These are phyloP conservation scores for Grammomys surdaster DNA, from an alignment of 2,113 vertebrate species.

Conservation along the genomic window DNA sequence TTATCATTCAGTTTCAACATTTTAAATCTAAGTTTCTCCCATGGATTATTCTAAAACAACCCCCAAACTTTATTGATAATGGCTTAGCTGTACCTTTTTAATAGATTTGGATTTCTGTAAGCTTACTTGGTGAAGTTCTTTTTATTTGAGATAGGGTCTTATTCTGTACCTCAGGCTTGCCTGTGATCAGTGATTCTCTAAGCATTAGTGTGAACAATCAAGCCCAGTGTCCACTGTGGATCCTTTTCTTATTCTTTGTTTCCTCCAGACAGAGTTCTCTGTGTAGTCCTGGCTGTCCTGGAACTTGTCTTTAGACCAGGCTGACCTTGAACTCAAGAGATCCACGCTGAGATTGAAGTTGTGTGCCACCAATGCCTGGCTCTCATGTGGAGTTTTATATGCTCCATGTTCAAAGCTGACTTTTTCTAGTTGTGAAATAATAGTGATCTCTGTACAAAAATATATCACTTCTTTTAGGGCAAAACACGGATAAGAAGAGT, in stretches of 20 bases:
- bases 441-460: neutral
- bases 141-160: neutral
- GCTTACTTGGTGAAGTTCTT: neutral
- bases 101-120: neutral
- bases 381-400: neutral
- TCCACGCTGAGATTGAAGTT: neutral
- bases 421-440: constrained; percentile 11
- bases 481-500: neutral
- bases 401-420: neutral
- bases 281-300: neutral
- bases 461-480: neutral
- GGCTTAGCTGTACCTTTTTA: neutral
- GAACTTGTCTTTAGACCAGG: neutral
- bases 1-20: neutral
- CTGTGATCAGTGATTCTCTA: neutral
- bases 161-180: neutral
- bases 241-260: neutral
- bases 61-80: neutral
- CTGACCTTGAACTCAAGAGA: neutral
- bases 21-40: neutral
- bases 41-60: constrained; percentile 10
- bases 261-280: neutral
- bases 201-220: neutral
- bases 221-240: neutral
- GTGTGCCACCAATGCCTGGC: neutral